Percentiles rank a stretch among this genome's conserved stretches.
Evolutionary conservation across 2,888 invertebrate genomes (phyloP).

Genomic region (Lacanobia oleracea): DNA sequence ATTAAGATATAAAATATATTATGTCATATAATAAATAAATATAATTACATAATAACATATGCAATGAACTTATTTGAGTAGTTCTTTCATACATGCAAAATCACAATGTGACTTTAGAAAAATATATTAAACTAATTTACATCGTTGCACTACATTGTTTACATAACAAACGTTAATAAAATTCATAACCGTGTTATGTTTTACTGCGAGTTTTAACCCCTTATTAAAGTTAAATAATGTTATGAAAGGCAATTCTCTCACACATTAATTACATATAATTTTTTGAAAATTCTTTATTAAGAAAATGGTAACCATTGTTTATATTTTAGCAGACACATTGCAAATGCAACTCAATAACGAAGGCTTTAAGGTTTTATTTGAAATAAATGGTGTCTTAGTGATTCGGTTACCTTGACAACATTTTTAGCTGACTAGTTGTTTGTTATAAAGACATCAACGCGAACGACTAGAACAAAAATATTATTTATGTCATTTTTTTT

Average conservation of each 20-base stretch:
- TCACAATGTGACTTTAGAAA: neutral
- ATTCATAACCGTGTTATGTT: slow-evolving; percentile 22
- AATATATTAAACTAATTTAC: neutral
- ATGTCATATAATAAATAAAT: too few species aligned
- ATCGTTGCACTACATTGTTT: slow-evolving; percentile 4
- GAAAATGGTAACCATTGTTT: slow-evolving; percentile 48
- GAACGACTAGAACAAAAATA: neutral
- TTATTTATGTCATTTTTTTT: neutral
- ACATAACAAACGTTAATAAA: slow-evolving; percentile 1
- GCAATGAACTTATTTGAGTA: too few species aligned
- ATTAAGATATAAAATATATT: too few species aligned
- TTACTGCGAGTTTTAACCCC: slow-evolving; percentile 44
- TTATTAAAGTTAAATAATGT: slow-evolving; percentile 54
- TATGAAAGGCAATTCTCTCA: slow-evolving; percentile 48
- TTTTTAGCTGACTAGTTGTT: slow-evolving; percentile 34
- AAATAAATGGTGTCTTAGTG: neutral
- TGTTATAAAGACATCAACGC: slow-evolving; percentile 59
- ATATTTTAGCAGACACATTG: neutral
- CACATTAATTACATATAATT: slow-evolving; percentile 42
- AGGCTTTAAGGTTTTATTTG: neutral
- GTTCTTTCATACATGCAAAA: neutral
- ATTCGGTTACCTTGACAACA: slow-evolving; percentile 48
- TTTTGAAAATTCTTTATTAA: slow-evolving; percentile 41
- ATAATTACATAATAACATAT: too few species aligned
- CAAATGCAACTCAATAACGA: neutral